Conservation (phyloP, 2,797 vertebrate genomes). For the Amniataba percoides region DNA sequence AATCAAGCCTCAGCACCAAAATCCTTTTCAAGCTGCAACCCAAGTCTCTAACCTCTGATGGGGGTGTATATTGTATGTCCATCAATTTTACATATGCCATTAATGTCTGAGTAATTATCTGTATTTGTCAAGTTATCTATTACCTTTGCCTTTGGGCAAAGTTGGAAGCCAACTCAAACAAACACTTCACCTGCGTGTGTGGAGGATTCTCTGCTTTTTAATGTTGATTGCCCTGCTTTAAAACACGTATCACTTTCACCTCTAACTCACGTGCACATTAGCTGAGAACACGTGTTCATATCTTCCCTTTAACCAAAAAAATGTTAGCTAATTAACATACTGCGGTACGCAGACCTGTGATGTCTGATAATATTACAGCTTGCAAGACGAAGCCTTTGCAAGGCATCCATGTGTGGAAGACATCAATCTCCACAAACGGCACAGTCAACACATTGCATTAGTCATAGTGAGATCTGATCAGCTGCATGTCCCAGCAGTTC, state of each 20-base stretch:
- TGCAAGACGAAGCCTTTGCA: slow-evolving; percentile 34
- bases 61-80: slow-evolving; percentile 18
- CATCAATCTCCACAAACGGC: slow-evolving; percentile 37
- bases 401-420: slow-evolving; percentile 26
- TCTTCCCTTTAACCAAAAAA: slow-evolving; percentile 28
- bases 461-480: slow-evolving; percentile 60
- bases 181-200: slow-evolving; percentile 1
- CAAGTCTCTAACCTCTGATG: slow-evolving; percentile 41
- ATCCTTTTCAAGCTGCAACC: slow-evolving; percentile 37
- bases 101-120: slow-evolving; percentile 38
- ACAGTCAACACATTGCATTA: slow-evolving; percentile 31
- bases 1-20: slow-evolving; percentile 9
- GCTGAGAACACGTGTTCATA: neutral
- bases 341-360: neutral
- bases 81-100: slow-evolving; percentile 24
- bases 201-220: slow-evolving; percentile 10
- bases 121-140: slow-evolving; percentile 43
- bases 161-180: slow-evolving; percentile 53
- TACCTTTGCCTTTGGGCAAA: slow-evolving; percentile 45
- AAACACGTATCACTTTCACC: neutral
- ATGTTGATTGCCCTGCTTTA: slow-evolving; percentile 9
- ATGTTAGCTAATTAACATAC: slow-evolving; percentile 1
- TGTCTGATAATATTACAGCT: slow-evolving; percentile 4
- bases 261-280: neutral
- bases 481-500: slow-evolving; percentile 61